Percentiles rank a stretch among this genome's conserved stretches.
Evolutionary conservation across 2,888 invertebrate species (phyloP).

Genomic region (Polyommatus iphigenia): DNA sequence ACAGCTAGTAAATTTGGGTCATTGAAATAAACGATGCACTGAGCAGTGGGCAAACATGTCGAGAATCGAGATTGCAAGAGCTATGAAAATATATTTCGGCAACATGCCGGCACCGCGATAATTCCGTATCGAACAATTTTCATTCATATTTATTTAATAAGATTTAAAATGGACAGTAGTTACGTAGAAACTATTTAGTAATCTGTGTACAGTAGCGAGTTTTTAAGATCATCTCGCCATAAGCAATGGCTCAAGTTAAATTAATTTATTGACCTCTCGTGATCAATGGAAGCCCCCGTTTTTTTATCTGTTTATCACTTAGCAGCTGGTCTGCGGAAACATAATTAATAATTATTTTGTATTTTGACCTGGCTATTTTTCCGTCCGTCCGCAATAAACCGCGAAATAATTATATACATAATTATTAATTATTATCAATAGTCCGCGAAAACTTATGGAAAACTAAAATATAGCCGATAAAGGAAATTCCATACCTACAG

Average conservation of each 20-base stretch:
- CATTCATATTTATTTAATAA: neutral
- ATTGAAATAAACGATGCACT: slow-evolving; percentile 26
- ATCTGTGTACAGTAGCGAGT: too few relatives aligned
- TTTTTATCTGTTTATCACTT: neutral
- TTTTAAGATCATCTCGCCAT: too few relatives aligned
- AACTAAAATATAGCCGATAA: too few relatives aligned
- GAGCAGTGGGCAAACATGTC: neutral
- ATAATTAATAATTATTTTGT: too few relatives aligned
- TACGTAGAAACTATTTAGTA: too few relatives aligned
- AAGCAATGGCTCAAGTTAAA: neutral
- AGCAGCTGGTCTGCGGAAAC: neutral
- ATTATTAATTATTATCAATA: too few relatives aligned
- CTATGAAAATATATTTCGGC: neutral
- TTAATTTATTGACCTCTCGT: neutral
- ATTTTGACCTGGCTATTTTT: too few relatives aligned
- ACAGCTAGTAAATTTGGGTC: slow-evolving; percentile 28
- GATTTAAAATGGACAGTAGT: neutral
- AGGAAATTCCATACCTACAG: too few relatives aligned
- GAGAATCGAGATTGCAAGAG: slow-evolving; percentile 9
- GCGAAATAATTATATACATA: too few relatives aligned
- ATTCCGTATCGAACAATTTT: neutral
- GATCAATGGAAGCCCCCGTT: neutral
- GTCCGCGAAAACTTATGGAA: too few relatives aligned
- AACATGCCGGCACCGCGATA: neutral
- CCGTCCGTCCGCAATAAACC: too few relatives aligned